Evolutionary conservation across 2,113 vertebrate genomes (phyloP).

Genomic region (Verasper variegatus): DNA sequence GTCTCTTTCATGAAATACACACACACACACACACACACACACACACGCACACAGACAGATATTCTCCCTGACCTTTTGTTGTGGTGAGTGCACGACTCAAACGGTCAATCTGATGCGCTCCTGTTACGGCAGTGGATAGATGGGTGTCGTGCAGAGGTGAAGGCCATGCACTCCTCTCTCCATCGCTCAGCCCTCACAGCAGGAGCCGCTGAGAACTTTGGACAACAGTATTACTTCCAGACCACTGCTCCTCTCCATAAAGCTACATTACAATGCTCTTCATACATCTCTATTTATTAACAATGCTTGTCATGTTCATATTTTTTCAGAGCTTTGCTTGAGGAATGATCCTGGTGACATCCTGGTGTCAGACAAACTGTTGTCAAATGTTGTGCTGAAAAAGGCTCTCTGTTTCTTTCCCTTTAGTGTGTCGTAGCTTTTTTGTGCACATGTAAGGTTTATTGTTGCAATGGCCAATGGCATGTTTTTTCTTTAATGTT

Average conservation of each 20-base stretch:
- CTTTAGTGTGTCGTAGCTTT: too few relatives aligned
- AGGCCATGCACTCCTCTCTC: conserved; percentile 47
- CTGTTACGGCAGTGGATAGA: conserved; percentile 76
- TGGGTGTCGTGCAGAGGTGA: conserved; percentile 75
- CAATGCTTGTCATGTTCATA: neutral
- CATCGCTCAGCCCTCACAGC: conserved; percentile 54
- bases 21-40: conserved; percentile 40
- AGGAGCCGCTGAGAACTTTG: conserved; percentile 51
- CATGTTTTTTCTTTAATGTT: too few relatives aligned
- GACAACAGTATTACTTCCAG: conserved; percentile 38
- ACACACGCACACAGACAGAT: conserved; percentile 47
- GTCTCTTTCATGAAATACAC: conserved; percentile 73
- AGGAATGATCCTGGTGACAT: neutral
- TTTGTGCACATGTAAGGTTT: neutral
- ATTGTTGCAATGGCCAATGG: too few relatives aligned
- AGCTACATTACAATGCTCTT: neutral
- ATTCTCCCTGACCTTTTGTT: conserved; percentile 74
- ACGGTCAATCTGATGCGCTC: conserved; percentile 70
- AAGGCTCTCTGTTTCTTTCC: neutral
- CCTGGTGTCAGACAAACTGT: neutral
- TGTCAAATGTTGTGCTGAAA: neutral
- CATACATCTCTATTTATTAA: neutral
- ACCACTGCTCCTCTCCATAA: conserved; percentile 11
- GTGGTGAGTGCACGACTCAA: conserved; percentile 75
- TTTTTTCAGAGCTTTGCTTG: neutral